These are phyloP conservation scores for Lithosia quadra DNA, from an alignment of 2,888 invertebrate genomes.

Conservation along the genomic window DNA sequence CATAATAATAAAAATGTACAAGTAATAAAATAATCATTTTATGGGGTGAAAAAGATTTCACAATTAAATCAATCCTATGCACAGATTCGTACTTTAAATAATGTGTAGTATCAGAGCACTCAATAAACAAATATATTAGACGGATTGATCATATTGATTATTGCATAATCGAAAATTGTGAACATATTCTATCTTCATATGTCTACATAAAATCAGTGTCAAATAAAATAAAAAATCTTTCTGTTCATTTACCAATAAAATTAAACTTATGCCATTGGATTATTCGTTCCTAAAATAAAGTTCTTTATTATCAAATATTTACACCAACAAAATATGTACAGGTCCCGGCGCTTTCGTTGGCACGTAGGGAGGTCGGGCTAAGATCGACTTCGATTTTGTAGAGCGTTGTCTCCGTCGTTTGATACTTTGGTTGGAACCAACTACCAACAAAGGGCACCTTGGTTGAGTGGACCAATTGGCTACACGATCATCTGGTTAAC, in stretches of 20 bases:
- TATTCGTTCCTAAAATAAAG: slow-evolving; percentile 47
- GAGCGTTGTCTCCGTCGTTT: no score
- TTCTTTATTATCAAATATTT: slow-evolving; percentile 64
- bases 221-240: slow-evolving; percentile 29
- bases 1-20: slow-evolving; percentile 69
- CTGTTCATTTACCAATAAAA: slow-evolving; percentile 36
- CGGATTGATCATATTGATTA: slow-evolving; percentile 22
- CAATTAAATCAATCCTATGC: slow-evolving; percentile 26
- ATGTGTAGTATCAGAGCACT: slow-evolving; percentile 18
- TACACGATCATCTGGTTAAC: no score
- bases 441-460: no score
- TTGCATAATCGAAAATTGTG: slow-evolving; percentile 13
- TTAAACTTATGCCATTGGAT: slow-evolving; percentile 40
- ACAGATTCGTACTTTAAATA: slow-evolving; percentile 21
- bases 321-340: slow-evolving; percentile 74
- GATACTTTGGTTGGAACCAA: no score
- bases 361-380: no score
- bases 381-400: no score
- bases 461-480: no score
- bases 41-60: slow-evolving; percentile 47
- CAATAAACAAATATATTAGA: slow-evolving; percentile 16
- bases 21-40: slow-evolving; percentile 76
- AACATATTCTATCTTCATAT: slow-evolving; percentile 15
- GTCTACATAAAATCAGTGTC: slow-evolving; percentile 15
- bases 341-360: no score